Evolutionary conservation across 2,113 vertebrate species (phyloP), one percentile per base, ranked within the genome.

Genomic region (Prunella himalayana): DNA sequence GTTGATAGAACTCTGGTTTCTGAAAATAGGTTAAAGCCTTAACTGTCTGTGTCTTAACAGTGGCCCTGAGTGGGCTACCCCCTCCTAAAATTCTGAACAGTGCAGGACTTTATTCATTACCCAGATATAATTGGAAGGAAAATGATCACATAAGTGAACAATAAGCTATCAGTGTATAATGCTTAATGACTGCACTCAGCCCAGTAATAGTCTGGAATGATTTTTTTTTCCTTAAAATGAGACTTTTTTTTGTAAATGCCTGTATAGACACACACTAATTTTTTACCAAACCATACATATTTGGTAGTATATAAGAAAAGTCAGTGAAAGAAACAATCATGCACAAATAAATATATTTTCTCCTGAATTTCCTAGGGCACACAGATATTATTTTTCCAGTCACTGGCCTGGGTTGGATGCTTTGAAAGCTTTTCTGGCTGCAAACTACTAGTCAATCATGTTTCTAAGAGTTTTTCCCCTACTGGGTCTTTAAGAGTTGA

Each of bases 11-110:
- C 88, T 94, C 83, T 82, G 78, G 77, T 94, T 97, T 95, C 88
- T 91, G 96, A 97, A 97, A 97, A 97, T 94, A 97, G 96, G 89
- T 96, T 97, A 94, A 93, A 93, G 90, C 87, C 91, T 95, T 92
- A 90, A 97, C 94, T 97, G 94, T 95, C 96, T 59, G 23, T 59
- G 57, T 17, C 57, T 59, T 59, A 35, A 35, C n/a, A 59, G 57
- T 59, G 57, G 57, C n/a, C 57, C 23, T 24, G n/a, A 59, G n/a
- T 59, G 57, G 57, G 23, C 57, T 59, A n/a, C 57, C 23, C 22
- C n/a, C 57, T 35, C 57, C 57, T 25, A 59, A 59, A 59, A 59
- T 25, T 37, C 57, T 35, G n/a, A 59, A 59, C 35, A n/a, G n/a
- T 25, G 22, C n/a, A 59, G n/a, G n/a, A 59, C n/a, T 95, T 96